Evolutionary conservation across 2,888 invertebrate genomes (phyloP).

Genomic region (Aplocera efformata): DNA sequence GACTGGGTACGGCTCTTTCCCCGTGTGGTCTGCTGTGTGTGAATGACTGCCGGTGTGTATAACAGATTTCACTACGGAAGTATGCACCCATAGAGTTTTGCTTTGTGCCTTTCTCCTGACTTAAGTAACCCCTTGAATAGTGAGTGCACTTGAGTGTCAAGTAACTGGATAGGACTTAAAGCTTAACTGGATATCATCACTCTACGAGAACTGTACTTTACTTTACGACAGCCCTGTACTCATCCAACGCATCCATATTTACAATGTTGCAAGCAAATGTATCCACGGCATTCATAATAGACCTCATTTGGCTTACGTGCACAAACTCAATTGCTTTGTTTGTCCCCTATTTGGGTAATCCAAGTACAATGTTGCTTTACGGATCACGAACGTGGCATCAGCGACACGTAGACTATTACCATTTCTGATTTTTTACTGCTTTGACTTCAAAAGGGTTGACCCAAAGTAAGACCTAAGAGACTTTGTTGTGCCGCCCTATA

Average conservation of each 20-base stretch:
- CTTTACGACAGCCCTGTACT: constrained; percentile 2
- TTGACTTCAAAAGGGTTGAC: too few relatives aligned
- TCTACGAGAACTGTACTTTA: not conserved
- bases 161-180: not conserved
- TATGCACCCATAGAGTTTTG: too few relatives aligned
- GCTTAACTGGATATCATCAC: not conserved
- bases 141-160: too few relatives aligned
- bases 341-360: constrained; percentile 1
- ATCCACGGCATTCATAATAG: constrained; percentile 2
- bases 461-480: too few relatives aligned
- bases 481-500: too few relatives aligned
- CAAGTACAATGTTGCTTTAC: not conserved
- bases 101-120: too few relatives aligned
- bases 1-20: too few relatives aligned
- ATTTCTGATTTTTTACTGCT: not conserved
- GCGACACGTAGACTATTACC: not conserved
- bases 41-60: too few relatives aligned
- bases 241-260: constrained; percentile 5
- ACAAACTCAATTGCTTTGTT: constrained; percentile 3
- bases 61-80: too few relatives aligned
- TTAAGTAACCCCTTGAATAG: too few relatives aligned
- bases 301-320: constrained; percentile 4
- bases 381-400: not conserved
- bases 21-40: too few relatives aligned
- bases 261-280: constrained; percentile 18